Conservation (phyloP, 2,113 vertebrate species). For the Zosterops hypoxanthus region DNA sequence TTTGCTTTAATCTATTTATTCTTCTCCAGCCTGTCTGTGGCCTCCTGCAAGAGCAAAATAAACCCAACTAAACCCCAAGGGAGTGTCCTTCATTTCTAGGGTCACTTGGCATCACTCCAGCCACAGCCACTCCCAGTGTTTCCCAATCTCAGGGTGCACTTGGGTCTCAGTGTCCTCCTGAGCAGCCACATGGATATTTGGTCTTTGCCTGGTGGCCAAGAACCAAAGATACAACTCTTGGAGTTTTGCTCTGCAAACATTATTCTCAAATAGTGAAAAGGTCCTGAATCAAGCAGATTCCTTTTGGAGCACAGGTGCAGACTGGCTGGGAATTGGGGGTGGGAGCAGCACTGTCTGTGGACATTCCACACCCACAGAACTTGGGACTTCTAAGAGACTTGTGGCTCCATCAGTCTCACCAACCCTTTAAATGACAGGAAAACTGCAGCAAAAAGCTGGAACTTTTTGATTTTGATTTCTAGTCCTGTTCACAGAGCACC, state of each 20-base stretch:
- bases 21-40: constrained; percentile 24
- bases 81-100: constrained; percentile 11
- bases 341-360: not conserved
- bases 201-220: not conserved
- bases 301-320: fast-evolving
- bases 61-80: constrained; percentile 9
- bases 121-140: not conserved
- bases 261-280: not conserved
- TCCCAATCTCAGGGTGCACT: not conserved
- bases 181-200: not conserved
- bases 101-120: not conserved
- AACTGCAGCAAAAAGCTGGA: not conserved
- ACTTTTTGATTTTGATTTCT: not conserved
- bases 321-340: not conserved
- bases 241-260: not conserved
- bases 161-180: not conserved
- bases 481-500: not conserved
- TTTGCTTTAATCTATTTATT: constrained; percentile 64
- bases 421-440: too few relatives aligned
- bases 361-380: not conserved
- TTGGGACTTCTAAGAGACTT: not conserved
- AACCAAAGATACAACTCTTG: not conserved
- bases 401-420: not conserved
- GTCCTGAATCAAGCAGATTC: not conserved
- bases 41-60: constrained; percentile 56